Evolutionary conservation across 1,140 invertebrate species (phyloP).

Genomic region (Calephelis virginiensis): DNA sequence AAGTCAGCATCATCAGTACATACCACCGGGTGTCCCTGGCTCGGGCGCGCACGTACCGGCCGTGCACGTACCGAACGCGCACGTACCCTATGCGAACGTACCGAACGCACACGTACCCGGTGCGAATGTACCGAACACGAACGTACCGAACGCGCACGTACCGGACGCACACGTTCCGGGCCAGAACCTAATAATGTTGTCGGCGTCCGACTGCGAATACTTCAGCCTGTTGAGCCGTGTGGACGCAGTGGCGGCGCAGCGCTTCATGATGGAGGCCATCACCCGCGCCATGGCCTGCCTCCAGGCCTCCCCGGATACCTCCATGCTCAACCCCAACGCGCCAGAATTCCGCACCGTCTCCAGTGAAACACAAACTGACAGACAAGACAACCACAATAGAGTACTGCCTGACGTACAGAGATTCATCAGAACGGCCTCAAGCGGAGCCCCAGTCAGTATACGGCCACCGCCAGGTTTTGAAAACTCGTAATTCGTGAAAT

Average conservation of each 20-base stretch:
- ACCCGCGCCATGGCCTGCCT: constrained; percentile 25
- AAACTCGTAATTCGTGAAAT: neutral
- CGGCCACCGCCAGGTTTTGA: constrained; percentile 44
- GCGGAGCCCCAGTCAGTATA: neutral
- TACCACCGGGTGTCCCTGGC: too few relatives aligned
- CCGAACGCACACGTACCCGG: neutral
- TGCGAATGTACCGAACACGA: too few relatives aligned
- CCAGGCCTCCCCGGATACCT: constrained; percentile 10
- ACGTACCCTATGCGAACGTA: too few relatives aligned
- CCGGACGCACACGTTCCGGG: neutral
- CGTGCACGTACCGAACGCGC: too few relatives aligned
- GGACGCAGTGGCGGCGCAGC: constrained; percentile 39
- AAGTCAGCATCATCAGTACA: too few relatives aligned
- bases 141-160: too few relatives aligned
- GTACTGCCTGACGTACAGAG: too few relatives aligned
- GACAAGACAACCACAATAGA: neutral
- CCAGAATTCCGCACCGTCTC: neutral
- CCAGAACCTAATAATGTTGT: constrained; percentile 26
- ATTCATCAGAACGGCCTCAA: too few relatives aligned
- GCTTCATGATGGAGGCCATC: constrained; percentile 41
- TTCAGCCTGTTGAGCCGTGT: constrained; percentile 39
- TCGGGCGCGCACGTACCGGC: too few relatives aligned
- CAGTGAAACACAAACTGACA: neutral
- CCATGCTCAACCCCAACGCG: constrained; percentile 13
- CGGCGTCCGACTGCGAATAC: constrained; percentile 41